Conservation (phyloP, 2,113 vertebrate genomes). For the Scatophagus argus region DNA sequence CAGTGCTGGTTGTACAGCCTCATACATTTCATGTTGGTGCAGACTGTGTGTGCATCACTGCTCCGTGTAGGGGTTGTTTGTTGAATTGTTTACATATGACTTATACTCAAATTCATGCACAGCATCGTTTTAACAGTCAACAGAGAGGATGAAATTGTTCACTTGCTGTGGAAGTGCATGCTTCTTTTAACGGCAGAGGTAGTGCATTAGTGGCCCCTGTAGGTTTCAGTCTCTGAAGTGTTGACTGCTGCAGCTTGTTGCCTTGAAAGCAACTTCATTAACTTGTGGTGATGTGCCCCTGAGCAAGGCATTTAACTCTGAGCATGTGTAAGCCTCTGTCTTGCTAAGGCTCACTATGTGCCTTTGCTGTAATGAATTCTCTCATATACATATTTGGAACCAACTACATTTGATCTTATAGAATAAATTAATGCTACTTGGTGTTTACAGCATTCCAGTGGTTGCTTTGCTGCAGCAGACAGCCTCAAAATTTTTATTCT, state of each 20-base stretch:
- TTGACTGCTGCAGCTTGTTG: neutral
- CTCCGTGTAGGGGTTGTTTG: neutral
- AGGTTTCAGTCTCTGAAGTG: conserved; percentile 4
- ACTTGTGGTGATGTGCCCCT: neutral
- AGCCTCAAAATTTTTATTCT: conserved; percentile 4
- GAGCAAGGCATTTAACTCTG: neutral
- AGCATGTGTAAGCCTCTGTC: neutral
- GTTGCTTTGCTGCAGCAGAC: conserved; percentile 7
- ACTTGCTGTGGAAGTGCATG: neutral
- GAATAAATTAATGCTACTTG: neutral
- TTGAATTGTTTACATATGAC: neutral
- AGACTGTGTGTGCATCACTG: neutral
- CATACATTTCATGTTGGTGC: neutral
- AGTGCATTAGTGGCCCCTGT: conserved; percentile 25
- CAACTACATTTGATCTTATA: neutral
- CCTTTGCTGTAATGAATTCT: neutral
- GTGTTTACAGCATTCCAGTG: conserved; percentile 8
- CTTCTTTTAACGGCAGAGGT: neutral
- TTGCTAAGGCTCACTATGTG: neutral
- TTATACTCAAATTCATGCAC: neutral
- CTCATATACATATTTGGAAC: neutral
- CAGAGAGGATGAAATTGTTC: neutral
- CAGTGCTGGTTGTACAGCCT: too few relatives aligned
- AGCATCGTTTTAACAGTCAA: neutral
- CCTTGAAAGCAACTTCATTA: neutral